These are phyloP conservation scores for Hydrophis major DNA, from an alignment of 2,797 vertebrate genomes.

Conservation along the genomic window DNA sequence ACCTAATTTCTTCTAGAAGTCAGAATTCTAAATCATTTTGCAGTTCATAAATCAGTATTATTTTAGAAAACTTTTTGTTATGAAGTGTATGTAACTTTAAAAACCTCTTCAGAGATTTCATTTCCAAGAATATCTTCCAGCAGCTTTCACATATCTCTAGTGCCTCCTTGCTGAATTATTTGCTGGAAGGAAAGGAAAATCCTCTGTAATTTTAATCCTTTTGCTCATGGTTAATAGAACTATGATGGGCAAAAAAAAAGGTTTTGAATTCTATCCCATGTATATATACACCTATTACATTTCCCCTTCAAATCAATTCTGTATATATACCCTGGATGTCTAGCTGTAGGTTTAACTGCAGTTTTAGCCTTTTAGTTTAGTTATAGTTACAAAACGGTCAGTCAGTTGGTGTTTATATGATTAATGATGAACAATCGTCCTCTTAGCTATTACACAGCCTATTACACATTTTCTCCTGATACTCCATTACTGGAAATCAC, in stretches of 20 bases:
- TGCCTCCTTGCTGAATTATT: background rate
- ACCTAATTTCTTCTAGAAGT: background rate
- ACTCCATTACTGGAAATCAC: background rate
- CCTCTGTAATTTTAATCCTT: background rate
- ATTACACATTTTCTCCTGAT: slow-evolving; percentile 26
- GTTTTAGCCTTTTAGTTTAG: slow-evolving; percentile 3
- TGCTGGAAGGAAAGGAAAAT: background rate
- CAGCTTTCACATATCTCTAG: background rate
- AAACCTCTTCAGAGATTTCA: background rate
- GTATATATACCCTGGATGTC: background rate
- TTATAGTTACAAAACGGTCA: slow-evolving; percentile 6
- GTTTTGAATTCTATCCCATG: slow-evolving; percentile 16
- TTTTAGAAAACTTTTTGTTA: background rate
- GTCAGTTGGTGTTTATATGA: slow-evolving; percentile 11
- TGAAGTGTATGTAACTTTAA: background rate
- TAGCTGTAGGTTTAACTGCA: slow-evolving; percentile 12
- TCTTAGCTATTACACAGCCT: slow-evolving; percentile 1
- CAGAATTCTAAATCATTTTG: slow-evolving; percentile 2
- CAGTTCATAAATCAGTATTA: background rate
- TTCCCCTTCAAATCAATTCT: background rate
- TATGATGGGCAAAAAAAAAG: slow-evolving; percentile 4
- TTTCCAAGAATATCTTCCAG: background rate
- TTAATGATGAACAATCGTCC: background rate
- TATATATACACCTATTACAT: background rate
- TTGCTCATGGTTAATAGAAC: background rate